A percentile compares a stretch with the other conserved stretches of the same genome.
These are phyloP conservation scores for Acanthopleura granulata DNA, from an alignment of 2,888 invertebrate species.

Conservation along the genomic window DNA sequence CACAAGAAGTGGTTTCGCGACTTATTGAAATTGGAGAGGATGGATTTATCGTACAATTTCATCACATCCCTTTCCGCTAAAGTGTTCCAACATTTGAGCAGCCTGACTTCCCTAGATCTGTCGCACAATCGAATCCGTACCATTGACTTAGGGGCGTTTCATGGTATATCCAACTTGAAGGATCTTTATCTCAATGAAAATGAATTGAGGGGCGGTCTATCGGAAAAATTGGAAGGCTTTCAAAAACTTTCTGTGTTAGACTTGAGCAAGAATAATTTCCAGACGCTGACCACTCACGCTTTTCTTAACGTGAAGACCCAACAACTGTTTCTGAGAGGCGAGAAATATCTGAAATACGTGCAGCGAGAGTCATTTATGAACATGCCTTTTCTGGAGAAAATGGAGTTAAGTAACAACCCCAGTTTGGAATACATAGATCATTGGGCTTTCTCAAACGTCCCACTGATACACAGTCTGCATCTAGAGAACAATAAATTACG, in stretches of 20 bases:
- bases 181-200: not conserved
- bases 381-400: not conserved
- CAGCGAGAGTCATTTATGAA: not conserved
- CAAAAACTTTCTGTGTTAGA: conserved; percentile 4
- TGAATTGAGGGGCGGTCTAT: not conserved
- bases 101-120: not conserved
- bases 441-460: not conserved
- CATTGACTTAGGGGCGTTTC: not conserved
- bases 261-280: not conserved
- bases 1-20: conserved; percentile 5
- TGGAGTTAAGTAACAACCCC: not conserved
- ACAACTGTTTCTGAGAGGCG: not conserved
- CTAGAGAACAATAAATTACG: not conserved
- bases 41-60: not conserved
- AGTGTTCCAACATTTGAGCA: not conserved
- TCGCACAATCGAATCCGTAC: not conserved
- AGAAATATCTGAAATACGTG: conserved; percentile 1
- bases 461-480: not conserved
- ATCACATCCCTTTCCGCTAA: not conserved
- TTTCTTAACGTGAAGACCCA: not conserved
- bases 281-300: not conserved
- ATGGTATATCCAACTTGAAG: not conserved
- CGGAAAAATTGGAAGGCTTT: not conserved
- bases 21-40: not conserved
- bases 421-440: not conserved